A percentile compares a stretch with the other conserved stretches of the same genome.
phyloP scores from a whole-genome alignment of 2,797 vertebrate genomes.

The Decapterus maruadsi region DNA sequence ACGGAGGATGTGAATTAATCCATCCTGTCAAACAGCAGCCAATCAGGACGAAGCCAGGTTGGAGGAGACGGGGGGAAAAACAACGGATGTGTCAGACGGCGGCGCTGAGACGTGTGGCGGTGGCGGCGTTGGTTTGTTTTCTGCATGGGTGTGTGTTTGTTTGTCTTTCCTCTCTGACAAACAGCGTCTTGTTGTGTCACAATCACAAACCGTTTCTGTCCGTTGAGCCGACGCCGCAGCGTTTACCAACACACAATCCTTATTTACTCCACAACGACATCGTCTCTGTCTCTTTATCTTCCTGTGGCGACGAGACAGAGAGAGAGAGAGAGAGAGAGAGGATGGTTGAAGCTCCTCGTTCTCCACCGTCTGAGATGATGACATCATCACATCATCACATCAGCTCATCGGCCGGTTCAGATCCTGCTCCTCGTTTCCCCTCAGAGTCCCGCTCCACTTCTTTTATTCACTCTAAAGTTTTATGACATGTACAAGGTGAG shows the following conservation, averaged over 20 bases:
- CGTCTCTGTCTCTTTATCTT: constrained; percentile 35
- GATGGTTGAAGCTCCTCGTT: too few species aligned
- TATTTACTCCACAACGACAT: constrained; percentile 41
- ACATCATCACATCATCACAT: too few species aligned
- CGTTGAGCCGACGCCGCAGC: neutral
- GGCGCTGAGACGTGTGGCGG: constrained; percentile 2
- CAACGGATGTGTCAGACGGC: constrained; percentile 19
- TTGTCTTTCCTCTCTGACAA: constrained; percentile 15
- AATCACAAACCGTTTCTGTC: constrained; percentile 22
- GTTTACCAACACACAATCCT: constrained; percentile 23
- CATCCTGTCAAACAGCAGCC: constrained; percentile 19
- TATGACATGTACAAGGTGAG: neutral
- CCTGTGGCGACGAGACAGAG: constrained; percentile 5
- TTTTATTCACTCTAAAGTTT: too few species aligned
- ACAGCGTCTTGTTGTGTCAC: constrained; percentile 29
- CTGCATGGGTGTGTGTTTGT: neutral
- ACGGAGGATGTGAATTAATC: constrained; percentile 32
- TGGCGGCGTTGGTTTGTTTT: neutral
- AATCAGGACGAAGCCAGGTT: constrained; percentile 9
- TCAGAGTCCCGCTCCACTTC: too few species aligned
- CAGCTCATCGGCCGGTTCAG: too few species aligned
- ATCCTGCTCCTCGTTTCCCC: too few species aligned
- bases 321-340: too few species aligned
- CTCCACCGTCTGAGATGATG: too few species aligned
- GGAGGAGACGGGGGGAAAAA: neutral